Evolutionary conservation across 1,140 invertebrate species (phyloP).

Genomic region (Phymorhynchus buccinoides): DNA sequence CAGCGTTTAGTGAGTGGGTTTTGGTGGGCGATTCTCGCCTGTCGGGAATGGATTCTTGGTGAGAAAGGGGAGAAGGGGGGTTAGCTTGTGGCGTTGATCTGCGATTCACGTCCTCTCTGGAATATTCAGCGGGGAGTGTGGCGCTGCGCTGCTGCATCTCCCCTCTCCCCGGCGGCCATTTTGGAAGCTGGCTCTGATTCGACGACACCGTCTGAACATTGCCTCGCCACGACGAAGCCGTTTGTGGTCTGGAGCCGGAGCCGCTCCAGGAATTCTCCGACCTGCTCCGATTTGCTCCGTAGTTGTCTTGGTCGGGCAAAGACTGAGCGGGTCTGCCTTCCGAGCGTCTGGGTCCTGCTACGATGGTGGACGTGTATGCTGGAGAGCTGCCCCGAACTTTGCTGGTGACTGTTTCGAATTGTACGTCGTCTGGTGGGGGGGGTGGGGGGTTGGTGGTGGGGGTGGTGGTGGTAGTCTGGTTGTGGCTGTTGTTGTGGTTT

Average conservation of each 20-base stretch:
- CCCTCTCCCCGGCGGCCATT: conserved; percentile 10
- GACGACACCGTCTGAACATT: background rate
- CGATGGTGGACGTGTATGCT: conserved; percentile 19
- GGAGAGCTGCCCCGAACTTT: conserved; percentile 24
- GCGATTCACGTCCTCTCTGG: conserved; percentile 65
- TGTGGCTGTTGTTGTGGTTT: conserved; percentile 30
- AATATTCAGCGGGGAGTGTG: conserved; percentile 23
- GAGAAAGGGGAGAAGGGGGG: conserved; percentile 20
- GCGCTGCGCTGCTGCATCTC: background rate
- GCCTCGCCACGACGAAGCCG: background rate
- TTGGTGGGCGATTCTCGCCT: conserved; percentile 48
- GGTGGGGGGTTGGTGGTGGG: background rate
- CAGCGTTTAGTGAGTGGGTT: conserved; percentile 63
- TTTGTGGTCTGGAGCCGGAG: background rate
- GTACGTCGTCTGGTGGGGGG: background rate
- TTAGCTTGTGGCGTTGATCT: conserved; percentile 59
- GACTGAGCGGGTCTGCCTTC: background rate
- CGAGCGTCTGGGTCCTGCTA: background rate
- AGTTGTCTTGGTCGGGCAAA: background rate
- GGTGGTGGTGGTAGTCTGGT: background rate
- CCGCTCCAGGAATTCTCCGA: background rate
- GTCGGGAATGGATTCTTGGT: conserved; percentile 30
- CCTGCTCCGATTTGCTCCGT: conserved; percentile 3
- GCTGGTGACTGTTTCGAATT: conserved; percentile 34
- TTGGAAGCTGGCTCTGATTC: background rate